These are phyloP conservation scores for Zelostemma sp. DNA, from an alignment of 1,140 invertebrate genomes.

Conservation along the genomic window DNA sequence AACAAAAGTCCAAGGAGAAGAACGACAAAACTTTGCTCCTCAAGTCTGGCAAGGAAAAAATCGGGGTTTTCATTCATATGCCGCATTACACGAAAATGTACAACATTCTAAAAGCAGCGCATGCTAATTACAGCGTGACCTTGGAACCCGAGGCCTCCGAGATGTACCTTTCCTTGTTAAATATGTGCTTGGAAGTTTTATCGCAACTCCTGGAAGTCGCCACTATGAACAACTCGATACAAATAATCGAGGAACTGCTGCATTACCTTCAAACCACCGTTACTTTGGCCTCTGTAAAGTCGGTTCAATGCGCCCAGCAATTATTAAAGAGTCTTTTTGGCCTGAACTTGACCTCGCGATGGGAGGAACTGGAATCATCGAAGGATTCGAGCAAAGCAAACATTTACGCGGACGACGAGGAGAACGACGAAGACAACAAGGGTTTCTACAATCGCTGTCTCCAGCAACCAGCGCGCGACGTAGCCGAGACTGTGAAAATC, in stretches of 20 bases:
- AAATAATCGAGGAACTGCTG: conserved; percentile 85
- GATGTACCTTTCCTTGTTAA: conserved; percentile 80
- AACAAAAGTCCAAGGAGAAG: conserved; percentile 57
- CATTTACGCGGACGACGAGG: background rate
- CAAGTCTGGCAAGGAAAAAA: conserved; percentile 53
- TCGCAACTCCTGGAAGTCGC: conserved; percentile 84
- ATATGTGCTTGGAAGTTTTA: conserved; percentile 76
- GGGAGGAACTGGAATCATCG: conserved; percentile 65
- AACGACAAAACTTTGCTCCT: conserved; percentile 47
- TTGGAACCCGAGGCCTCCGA: conserved; percentile 79
- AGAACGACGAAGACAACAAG: conserved; percentile 37
- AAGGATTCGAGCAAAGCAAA: conserved; percentile 42
- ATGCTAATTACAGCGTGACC: conserved; percentile 86
- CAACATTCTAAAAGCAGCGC: conserved; percentile 80
- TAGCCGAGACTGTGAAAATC: conserved; percentile 60
- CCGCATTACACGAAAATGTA: conserved; percentile 85
- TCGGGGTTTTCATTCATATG: conserved; percentile 77
- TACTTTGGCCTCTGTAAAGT: conserved; percentile 76
- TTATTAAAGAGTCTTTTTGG: conserved; percentile 87
- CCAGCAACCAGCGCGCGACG: conserved; percentile 57
- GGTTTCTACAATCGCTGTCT: conserved; percentile 63
- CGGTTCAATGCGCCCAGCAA: conserved; percentile 86
- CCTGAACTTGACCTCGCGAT: conserved; percentile 81
- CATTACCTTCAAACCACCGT: conserved; percentile 82
- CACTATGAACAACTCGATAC: conserved; percentile 79